A percentile compares a stretch with the other conserved stretches of the same genome.
These are phyloP conservation scores for Cyclopterus lumpus DNA, from an alignment of 2,797 vertebrate genomes.

Conservation along the genomic window DNA sequence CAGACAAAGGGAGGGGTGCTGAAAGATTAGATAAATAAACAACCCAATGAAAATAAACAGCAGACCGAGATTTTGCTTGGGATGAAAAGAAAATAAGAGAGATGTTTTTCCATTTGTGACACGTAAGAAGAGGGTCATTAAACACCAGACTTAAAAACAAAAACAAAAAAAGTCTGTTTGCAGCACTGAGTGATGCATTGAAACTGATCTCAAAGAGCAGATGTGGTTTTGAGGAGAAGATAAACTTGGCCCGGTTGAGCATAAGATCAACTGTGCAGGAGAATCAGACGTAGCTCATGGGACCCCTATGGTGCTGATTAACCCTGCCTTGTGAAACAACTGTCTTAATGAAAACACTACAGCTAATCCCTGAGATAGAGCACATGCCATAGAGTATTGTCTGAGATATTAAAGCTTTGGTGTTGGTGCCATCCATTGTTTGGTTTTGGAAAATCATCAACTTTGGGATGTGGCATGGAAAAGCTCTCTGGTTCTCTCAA, in stretches of 20 bases:
- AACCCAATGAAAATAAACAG: constrained; percentile 48
- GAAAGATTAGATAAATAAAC: constrained; percentile 54
- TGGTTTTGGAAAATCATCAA: constrained; percentile 49
- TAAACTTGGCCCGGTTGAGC: constrained; percentile 39
- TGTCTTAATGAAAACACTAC: constrained; percentile 44
- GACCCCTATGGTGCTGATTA: constrained; percentile 61
- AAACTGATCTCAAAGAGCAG: constrained; percentile 3
- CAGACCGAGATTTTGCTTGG: constrained; percentile 6
- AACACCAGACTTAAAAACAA: background rate
- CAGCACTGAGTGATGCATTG: constrained; percentile 2
- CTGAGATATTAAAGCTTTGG: constrained; percentile 33
- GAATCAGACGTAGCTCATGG: constrained; percentile 60
- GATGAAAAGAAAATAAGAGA: constrained; percentile 27
- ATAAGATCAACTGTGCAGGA: constrained; percentile 32
- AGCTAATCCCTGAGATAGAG: constrained; percentile 22
- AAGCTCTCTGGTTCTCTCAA: constrained; percentile 39
- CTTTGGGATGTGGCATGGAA: constrained; percentile 59
- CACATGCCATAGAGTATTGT: constrained; percentile 14
- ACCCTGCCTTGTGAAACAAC: constrained; percentile 48
- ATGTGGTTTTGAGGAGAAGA: constrained; percentile 27
- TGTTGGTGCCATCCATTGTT: constrained; percentile 32
- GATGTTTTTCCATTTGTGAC: constrained; percentile 22
- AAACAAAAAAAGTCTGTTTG: constrained; percentile 7
- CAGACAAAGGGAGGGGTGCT: constrained; percentile 30
- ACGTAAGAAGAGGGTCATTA: constrained; percentile 12